phyloP scores from a whole-genome alignment of 92 coral and sea anemone genomes.

The Galaxea fascicularis region DNA sequence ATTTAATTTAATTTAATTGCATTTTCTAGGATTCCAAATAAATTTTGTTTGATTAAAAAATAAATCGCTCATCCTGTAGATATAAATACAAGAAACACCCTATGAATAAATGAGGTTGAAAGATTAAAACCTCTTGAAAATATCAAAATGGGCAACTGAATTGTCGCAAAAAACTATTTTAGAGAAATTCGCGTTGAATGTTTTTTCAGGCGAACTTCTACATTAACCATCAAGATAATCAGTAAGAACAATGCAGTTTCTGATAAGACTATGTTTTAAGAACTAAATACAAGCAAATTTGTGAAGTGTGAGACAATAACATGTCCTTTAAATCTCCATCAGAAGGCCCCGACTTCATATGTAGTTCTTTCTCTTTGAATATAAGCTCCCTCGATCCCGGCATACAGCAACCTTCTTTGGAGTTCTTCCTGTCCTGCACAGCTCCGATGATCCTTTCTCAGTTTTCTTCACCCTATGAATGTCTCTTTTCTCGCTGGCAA shows the following conservation, averaged over 20 bases:
- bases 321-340: constrained; percentile 2
- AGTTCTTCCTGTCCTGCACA: no score
- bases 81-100: not conserved
- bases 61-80: constrained; percentile 1
- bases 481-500: no score
- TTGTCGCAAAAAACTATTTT: no score
- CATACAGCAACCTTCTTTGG: constrained; percentile 17
- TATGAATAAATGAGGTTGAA: not conserved
- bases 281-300: not conserved
- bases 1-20: not conserved
- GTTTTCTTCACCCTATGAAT: no score
- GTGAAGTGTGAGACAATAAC: no score
- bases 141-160: no score
- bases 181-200: no score
- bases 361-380: constrained; percentile 25
- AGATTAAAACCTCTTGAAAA: no score
- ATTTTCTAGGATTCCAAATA: not conserved
- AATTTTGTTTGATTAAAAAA: not conserved
- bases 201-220: no score
- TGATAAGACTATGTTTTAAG: not conserved
- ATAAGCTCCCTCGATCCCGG: constrained; percentile 28
- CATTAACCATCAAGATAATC: not conserved
- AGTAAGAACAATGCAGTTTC: constrained; percentile 3
- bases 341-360: constrained; percentile 57
- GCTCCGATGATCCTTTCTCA: no score